A percentile compares a stretch with the other conserved stretches of the same genome.
phyloP scores from a whole-genome alignment of 2,113 vertebrate species.

The Peromyscus maniculatus region DNA sequence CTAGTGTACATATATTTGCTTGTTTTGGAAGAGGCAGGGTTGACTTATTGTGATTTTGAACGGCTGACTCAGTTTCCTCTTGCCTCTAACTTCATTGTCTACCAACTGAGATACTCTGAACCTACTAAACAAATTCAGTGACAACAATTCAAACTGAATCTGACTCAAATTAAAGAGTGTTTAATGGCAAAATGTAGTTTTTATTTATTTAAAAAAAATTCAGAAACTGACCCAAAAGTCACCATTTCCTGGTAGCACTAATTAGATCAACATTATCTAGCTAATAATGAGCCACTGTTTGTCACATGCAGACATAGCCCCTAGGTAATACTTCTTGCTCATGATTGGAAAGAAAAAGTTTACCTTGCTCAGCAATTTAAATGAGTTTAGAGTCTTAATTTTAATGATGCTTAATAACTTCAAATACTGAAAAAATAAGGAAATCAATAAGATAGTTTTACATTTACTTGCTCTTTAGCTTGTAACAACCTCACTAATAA shows the following conservation, averaged over 20 bases:
- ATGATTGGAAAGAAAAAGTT: slow-evolving; percentile 12
- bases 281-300: not conserved
- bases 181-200: not conserved
- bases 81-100: not conserved
- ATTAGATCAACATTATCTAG: slow-evolving; percentile 34
- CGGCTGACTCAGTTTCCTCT: not conserved
- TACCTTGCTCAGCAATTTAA: slow-evolving; percentile 48
- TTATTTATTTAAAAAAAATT: slow-evolving; percentile 55
- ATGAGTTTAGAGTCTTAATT: slow-evolving; percentile 57
- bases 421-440: slow-evolving; percentile 56
- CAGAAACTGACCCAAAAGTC: slow-evolving; percentile 54
- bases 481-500: slow-evolving; percentile 66
- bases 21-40: not conserved
- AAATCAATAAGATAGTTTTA: slow-evolving; percentile 66
- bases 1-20: not conserved
- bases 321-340: slow-evolving; percentile 16
- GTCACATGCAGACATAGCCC: not conserved
- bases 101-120: not conserved
- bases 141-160: slow-evolving; percentile 20
- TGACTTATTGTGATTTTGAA: slow-evolving; percentile 35
- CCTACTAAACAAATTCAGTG: not conserved
- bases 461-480: slow-evolving; percentile 59
- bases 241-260: slow-evolving; percentile 52
- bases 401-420: slow-evolving; percentile 66
- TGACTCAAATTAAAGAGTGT: not conserved